Percentiles rank a stretch among this genome's conserved stretches.
These are phyloP conservation scores for Ochropleura leucogaster DNA, from an alignment of 2,888 invertebrate genomes.

Conservation along the genomic window DNA sequence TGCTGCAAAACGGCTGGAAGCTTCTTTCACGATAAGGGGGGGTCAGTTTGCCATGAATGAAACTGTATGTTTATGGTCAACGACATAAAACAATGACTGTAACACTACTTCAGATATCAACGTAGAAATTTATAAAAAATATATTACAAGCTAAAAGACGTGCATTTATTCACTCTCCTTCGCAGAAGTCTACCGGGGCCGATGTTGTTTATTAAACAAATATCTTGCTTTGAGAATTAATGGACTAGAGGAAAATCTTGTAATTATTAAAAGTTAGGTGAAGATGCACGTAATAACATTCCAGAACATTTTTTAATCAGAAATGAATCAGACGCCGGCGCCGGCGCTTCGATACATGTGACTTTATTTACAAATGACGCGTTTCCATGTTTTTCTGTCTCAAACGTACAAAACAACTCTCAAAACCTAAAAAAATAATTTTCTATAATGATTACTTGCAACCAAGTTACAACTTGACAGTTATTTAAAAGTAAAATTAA, in stretches of 20 bases:
- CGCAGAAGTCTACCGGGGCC: conserved; percentile 54
- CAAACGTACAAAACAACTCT: conserved; percentile 9
- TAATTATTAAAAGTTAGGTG: conserved; percentile 56
- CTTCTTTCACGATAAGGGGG: conserved; percentile 52
- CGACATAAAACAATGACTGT: conserved; percentile 61
- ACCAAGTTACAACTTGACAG: conserved; percentile 25
- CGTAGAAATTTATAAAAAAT: conserved; percentile 5
- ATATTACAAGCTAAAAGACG: conserved; percentile 9
- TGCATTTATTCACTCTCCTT: conserved; percentile 55
- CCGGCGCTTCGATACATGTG: conserved; percentile 18
- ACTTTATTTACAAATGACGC: conserved; percentile 42
- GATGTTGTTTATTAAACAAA: conserved; percentile 65
- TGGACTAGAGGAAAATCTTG: conserved; percentile 65
- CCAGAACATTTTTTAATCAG: conserved; percentile 48
- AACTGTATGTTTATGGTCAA: conserved; percentile 62
- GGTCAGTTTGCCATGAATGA: conserved; percentile 64
- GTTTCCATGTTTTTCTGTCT: conserved; percentile 20
- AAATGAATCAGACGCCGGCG: conserved; percentile 47
- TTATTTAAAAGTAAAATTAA: conserved; percentile 30
- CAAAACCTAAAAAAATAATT: background rate
- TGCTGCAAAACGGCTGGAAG: conserved; percentile 33
- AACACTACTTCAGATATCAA: conserved; percentile 41
- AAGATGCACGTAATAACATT: conserved; percentile 56
- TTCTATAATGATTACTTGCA: conserved; percentile 10
- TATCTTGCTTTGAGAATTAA: conserved; percentile 65